These are phyloP conservation scores for Oeneis ivallda DNA, from an alignment of 2,888 invertebrate species.

Conservation along the genomic window DNA sequence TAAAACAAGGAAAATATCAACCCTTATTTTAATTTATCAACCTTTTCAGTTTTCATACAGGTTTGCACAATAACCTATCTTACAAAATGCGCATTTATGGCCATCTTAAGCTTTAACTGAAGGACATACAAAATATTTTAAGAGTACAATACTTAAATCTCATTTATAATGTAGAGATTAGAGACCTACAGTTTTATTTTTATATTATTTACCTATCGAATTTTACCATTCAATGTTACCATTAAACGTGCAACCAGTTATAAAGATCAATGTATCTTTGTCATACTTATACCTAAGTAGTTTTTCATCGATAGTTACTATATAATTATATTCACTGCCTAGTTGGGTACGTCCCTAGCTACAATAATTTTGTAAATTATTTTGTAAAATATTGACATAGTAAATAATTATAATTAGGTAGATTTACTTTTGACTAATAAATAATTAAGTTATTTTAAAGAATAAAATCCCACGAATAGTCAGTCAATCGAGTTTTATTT, in stretches of 20 bases:
- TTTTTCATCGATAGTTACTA: conserved; percentile 4
- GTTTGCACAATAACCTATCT: conserved; percentile 7
- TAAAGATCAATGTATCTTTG: conserved; percentile 23
- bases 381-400: conserved; percentile 62
- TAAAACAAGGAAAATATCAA: conserved; percentile 2
- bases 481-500: conserved; percentile 27
- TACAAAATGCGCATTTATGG: conserved; percentile 48
- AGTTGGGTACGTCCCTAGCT: conserved; percentile 51
- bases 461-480: conserved; percentile 33
- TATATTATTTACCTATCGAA: conserved; percentile 16
- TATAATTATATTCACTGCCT: conserved; percentile 63
- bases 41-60: not conserved
- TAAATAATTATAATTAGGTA: conserved; percentile 47
- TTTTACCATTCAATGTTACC: conserved; percentile 53
- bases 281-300: too few species aligned
- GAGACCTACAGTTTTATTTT: not conserved
- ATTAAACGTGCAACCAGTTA: conserved; percentile 39
- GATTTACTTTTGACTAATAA: conserved; percentile 47
- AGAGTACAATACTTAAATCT: conserved; percentile 32
- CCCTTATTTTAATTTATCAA: not conserved
- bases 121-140: conserved; percentile 43
- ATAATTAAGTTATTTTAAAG: conserved; percentile 31
- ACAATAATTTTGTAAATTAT: conserved; percentile 62
- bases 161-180: conserved; percentile 25
- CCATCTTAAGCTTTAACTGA: conserved; percentile 71